Evolutionary conservation across 2,113 vertebrate genomes (phyloP), one percentile per base, ranked within the genome.

Genomic region (Myrmecophaga tridactyla): DNA sequence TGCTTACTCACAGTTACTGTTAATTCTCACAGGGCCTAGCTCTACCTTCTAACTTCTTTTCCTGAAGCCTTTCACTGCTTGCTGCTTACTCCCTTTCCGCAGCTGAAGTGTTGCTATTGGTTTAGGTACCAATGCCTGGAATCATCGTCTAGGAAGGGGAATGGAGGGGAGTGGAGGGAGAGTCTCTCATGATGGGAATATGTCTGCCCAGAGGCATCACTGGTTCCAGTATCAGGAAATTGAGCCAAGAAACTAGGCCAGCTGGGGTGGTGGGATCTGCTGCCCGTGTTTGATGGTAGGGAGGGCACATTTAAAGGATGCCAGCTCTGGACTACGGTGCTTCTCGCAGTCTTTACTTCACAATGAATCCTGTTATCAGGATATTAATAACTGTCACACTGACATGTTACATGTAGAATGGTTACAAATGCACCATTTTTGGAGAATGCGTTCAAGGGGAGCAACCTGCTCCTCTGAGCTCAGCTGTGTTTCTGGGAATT

Each of bases 381-480:
- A 62, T 48, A 83, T 94, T 92, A 88, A 48, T 67, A 94, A 73
- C 56, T 73, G 63, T 80, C 78, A 31, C 46, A 14, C 36, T 84
- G 70, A 87, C 81, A 11, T 29, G 81, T 67, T 92, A 46, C 39
- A 27, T 89, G 88, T 60, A 77, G 91, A 83, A 92, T 58, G 31
- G n/a, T 75, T 82, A 31, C 51, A 53, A 93, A 51, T 84, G 31
- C 3, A 67, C 10, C n/a, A 15, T 31, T 63, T 81, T 46, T 65
- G 25, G 51, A 65, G 36, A 80, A 65, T 84, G 56, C 58, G 39
- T 77, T 89, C 6, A 4, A 13, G 25, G 31, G 67, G 14, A 81
- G 6, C n/a, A 80, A 70, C 4, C 14, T 75, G 14, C 18, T 65
- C n/a, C 18, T 29, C 17, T 21, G 23, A 58, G 31, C 29, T 36